Evolutionary conservation across 1,140 invertebrate genomes (phyloP).

Genomic region (Drosophila oshimai): DNA sequence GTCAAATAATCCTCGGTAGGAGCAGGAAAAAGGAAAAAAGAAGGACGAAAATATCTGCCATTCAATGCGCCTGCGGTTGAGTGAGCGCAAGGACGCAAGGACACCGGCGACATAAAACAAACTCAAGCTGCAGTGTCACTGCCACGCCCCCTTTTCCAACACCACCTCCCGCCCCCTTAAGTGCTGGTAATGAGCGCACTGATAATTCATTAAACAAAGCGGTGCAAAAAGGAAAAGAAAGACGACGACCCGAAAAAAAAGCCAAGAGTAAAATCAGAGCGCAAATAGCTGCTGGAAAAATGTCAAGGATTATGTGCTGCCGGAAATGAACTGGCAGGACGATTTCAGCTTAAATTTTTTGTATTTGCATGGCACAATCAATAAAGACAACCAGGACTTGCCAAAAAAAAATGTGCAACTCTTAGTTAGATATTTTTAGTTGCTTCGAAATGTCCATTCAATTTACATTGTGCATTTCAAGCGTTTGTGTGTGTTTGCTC

Average conservation of each 20-base stretch:
- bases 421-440: background rate
- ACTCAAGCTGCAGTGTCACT: constrained; percentile 41
- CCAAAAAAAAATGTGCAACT: background rate
- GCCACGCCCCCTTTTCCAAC: constrained; percentile 21
- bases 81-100: constrained; percentile 23
- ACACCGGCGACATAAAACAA: constrained; percentile 47
- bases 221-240: background rate
- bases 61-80: constrained; percentile 36
- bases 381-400: background rate
- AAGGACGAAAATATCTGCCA: background rate
- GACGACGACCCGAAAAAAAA: background rate
- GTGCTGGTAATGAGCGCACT: constrained; percentile 62
- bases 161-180: constrained; percentile 7
- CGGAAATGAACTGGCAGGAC: constrained; percentile 36
- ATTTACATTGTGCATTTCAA: background rate
- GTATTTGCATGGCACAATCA: background rate
- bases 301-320: constrained; percentile 64
- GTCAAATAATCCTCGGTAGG: constrained; percentile 22
- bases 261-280: constrained; percentile 21
- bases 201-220: constrained; percentile 68
- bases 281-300: constrained; percentile 52
- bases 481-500: background rate
- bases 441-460: constrained; percentile 7
- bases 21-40: background rate
- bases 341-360: constrained; percentile 7